phyloP scores from a whole-genome alignment of 2,888 invertebrate genomes.

The Lasioglossum figueresi region DNA sequence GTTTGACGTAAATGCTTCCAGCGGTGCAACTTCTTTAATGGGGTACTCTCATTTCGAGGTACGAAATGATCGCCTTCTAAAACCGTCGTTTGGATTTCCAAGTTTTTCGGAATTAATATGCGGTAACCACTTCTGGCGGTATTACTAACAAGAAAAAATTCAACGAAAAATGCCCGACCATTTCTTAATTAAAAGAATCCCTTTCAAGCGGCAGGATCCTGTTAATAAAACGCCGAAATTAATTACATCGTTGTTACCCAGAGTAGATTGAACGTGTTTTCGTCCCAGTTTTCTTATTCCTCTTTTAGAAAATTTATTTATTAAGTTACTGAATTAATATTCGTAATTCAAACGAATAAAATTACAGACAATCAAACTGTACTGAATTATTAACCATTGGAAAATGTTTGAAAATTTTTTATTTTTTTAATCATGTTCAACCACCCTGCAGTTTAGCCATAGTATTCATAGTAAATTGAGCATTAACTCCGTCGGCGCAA shows the following conservation, averaged over 20 bases:
- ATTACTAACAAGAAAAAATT: neutral
- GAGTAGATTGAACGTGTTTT: neutral
- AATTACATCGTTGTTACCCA: neutral
- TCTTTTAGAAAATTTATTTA: neutral
- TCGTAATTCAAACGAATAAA: neutral
- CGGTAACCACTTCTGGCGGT: neutral
- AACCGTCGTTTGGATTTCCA: neutral
- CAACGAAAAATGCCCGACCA: neutral
- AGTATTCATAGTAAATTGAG: neutral
- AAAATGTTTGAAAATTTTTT: neutral
- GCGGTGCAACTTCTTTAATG: constrained; percentile 32
- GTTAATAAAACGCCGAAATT: neutral
- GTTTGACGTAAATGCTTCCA: constrained; percentile 27
- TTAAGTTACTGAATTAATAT: neutral
- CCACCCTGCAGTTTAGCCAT: neutral
- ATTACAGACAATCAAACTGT: too few species aligned
- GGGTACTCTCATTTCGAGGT: constrained; percentile 17
- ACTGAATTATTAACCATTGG: neutral
- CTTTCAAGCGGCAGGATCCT: neutral
- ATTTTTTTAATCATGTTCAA: neutral
- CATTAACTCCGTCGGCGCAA: too few species aligned
- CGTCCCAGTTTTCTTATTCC: neutral
- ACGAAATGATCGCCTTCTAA: constrained; percentile 9
- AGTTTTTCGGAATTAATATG: neutral
- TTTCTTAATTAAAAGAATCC: neutral